Percentiles rank a stretch among this genome's conserved stretches.
Conservation (phyloP, 2,113 vertebrate genomes). For the Lampris incognitus region DNA sequence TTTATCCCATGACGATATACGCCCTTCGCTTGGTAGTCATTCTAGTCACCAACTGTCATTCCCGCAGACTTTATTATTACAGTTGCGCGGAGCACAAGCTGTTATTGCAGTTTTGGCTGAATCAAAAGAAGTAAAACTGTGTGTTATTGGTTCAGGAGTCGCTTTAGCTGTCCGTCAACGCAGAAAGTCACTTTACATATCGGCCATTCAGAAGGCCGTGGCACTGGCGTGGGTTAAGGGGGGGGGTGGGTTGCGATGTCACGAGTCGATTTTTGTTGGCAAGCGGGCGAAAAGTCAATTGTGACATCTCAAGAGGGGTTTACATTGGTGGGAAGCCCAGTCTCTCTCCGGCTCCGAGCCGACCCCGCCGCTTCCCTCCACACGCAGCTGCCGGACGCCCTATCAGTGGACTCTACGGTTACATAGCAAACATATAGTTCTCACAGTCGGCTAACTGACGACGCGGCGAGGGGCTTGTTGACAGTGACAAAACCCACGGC, state of each 20-base stretch:
- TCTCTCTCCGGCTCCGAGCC: conserved; percentile 68
- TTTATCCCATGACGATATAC: background rate
- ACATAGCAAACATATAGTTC: conserved; percentile 73
- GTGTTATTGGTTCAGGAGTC: background rate
- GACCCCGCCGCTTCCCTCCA: conserved; percentile 66
- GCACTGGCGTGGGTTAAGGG: conserved; percentile 23
- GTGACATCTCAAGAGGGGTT: conserved; percentile 73
- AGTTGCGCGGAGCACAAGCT: too few species aligned
- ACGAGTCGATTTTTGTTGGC: conserved; percentile 70
- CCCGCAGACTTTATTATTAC: background rate
- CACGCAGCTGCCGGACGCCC: conserved; percentile 71
- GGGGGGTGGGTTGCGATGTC: conserved; percentile 63
- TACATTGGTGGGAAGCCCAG: conserved; percentile 76
- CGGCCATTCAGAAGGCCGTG: conserved; percentile 16
- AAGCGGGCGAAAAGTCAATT: conserved; percentile 53
- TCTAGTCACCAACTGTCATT: background rate
- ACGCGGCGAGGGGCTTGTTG: conserved; percentile 46
- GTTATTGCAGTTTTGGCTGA: too few species aligned
- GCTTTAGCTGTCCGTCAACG: too few species aligned
- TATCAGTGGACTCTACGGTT: conserved; percentile 69
- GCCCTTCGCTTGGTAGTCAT: background rate
- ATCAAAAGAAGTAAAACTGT: background rate
- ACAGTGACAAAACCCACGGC: conserved; percentile 46
- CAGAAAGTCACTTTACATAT: conserved; percentile 7
- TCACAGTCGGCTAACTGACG: conserved; percentile 59